Evolutionary conservation across 2,888 invertebrate genomes (phyloP).

Genomic region (Calephelis perditalis): DNA sequence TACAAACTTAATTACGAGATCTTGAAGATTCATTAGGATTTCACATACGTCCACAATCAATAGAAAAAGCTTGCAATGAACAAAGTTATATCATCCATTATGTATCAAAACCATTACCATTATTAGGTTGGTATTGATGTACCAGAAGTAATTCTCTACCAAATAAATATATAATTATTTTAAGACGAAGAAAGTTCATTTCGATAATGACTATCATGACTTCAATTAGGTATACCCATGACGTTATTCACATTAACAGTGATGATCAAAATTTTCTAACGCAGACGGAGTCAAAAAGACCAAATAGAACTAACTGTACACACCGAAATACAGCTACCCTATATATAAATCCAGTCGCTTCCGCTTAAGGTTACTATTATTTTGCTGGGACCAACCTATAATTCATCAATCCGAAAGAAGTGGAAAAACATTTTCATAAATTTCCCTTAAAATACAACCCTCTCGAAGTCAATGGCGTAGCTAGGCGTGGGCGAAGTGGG

Average conservation of each 20-base stretch:
- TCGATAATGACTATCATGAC: slow-evolving; percentile 24
- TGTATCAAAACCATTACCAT: slow-evolving; percentile 18
- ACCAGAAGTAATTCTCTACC: slow-evolving; percentile 28
- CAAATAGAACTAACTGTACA: slow-evolving; percentile 27
- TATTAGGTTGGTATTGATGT: slow-evolving; percentile 23
- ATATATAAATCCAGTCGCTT: slow-evolving; percentile 22
- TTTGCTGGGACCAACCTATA: background rate
- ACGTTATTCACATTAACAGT: background rate
- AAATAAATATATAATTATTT: slow-evolving; percentile 29
- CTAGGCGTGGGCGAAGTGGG: too few species aligned
- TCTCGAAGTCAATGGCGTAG: slow-evolving; percentile 26
- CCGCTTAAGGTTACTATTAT: slow-evolving; percentile 20
- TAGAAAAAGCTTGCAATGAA: slow-evolving; percentile 18
- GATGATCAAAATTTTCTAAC: slow-evolving; percentile 17
- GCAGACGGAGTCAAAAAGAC: slow-evolving; percentile 5
- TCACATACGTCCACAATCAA: slow-evolving; percentile 21
- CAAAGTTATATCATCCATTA: slow-evolving; percentile 25
- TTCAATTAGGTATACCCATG: slow-evolving; percentile 16
- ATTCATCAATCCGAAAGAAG: slow-evolving; percentile 19
- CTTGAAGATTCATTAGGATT: slow-evolving; percentile 27
- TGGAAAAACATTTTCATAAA: slow-evolving; percentile 21
- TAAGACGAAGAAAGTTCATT: slow-evolving; percentile 27
- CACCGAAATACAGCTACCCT: slow-evolving; percentile 24
- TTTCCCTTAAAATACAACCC: slow-evolving; percentile 28
- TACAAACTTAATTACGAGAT: background rate